phyloP scores from a whole-genome alignment of 2,797 vertebrate species.

The Pseudochirops corinnae region DNA sequence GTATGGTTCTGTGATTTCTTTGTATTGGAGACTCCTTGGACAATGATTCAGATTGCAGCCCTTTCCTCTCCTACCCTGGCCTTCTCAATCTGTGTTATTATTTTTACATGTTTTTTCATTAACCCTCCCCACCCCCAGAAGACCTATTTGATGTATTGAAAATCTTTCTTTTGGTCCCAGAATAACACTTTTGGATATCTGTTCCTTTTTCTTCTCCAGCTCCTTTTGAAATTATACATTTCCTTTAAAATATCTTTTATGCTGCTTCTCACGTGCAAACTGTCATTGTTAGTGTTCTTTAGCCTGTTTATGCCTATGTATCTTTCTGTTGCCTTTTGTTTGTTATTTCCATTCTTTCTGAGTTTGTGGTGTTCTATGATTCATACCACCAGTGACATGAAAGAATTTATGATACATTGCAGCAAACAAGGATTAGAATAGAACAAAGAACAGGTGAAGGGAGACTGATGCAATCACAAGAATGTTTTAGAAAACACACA shows the following conservation, averaged over 20 bases:
- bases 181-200: not conserved
- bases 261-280: not conserved
- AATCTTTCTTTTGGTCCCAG: not conserved
- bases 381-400: not conserved
- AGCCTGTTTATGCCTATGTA: not conserved
- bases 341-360: not conserved
- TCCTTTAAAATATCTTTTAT: not conserved
- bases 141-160: not conserved
- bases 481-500: slow-evolving; percentile 9
- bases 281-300: not conserved
- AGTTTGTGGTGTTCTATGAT: not conserved
- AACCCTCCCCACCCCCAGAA: too few relatives aligned
- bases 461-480: slow-evolving; percentile 10
- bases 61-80: not conserved
- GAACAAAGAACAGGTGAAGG: slow-evolving; percentile 21
- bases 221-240: not conserved
- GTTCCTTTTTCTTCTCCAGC: not conserved
- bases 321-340: not conserved
- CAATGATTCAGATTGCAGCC: not conserved
- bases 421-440: not conserved
- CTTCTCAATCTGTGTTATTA: not conserved
- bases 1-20: too few relatives aligned
- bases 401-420: not conserved
- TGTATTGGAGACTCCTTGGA: not conserved
- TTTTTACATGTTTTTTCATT: not conserved